These are phyloP conservation scores for Petrolisthes manimaculis DNA, from an alignment of 2,888 invertebrate genomes.

Conservation along the genomic window DNA sequence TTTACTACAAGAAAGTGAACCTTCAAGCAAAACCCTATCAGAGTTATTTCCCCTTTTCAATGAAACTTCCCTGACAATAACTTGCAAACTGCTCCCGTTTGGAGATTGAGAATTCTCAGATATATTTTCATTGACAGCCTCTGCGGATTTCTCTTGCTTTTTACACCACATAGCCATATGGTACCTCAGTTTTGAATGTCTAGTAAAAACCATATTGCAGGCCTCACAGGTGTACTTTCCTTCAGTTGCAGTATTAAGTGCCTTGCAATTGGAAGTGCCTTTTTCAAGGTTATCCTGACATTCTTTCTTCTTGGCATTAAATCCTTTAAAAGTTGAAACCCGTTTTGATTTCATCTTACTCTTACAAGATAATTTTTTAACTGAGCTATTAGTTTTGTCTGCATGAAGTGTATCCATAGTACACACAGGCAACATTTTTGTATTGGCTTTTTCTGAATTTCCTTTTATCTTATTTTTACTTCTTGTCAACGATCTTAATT, in stretches of 20 bases:
- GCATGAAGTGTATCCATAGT: background rate
- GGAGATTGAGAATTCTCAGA: background rate
- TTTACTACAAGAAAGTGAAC: no score
- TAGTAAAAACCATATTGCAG: constrained; percentile 11
- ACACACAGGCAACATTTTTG: background rate
- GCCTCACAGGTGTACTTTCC: background rate
- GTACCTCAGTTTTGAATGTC: constrained; percentile 23
- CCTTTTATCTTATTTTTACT: background rate
- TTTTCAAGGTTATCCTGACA: background rate
- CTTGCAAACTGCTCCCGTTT: background rate
- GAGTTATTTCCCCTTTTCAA: no score
- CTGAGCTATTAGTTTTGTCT: background rate
- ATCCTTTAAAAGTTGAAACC: background rate
- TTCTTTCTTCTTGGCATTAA: no score
- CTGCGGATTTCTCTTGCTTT: background rate
- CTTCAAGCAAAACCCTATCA: no score
- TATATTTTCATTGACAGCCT: background rate
- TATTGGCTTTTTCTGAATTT: background rate
- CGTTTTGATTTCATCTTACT: background rate
- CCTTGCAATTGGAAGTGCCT: background rate
- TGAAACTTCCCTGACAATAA: no score
- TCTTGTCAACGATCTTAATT: background rate
- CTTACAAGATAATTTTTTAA: constrained; percentile 1
- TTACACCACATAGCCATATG: constrained; percentile 36
- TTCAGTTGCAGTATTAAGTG: background rate